Percentiles rank a stretch among this genome's conserved stretches.
Conservation (phyloP, 2,888 invertebrate species). For the Cerceris ruficornis region DNA sequence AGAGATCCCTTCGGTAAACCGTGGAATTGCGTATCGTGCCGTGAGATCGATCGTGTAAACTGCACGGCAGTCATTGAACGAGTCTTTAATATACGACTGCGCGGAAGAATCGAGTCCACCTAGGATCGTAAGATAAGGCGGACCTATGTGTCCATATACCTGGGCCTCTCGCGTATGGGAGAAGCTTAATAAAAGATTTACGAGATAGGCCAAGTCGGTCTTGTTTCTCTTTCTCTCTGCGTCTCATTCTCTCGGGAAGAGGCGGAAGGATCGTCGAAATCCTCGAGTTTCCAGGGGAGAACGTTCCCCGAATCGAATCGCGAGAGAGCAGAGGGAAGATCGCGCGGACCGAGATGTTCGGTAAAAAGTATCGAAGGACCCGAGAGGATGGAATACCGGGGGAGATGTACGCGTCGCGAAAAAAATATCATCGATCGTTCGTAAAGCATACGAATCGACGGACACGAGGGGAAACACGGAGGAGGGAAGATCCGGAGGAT, state of each 20-base stretch:
- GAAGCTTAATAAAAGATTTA: slow-evolving; percentile 5
- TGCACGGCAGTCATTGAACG: slow-evolving; percentile 40
- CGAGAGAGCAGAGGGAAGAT: not conserved
- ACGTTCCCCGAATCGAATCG: not conserved
- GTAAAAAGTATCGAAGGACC: not conserved
- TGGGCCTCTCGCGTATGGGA: slow-evolving; percentile 22
- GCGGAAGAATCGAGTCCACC: slow-evolving; percentile 38
- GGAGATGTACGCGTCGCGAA: not conserved
- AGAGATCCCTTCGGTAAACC: slow-evolving; percentile 53
- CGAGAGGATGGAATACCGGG: not conserved
- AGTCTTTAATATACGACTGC: slow-evolving; percentile 30
- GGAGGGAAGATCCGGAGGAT: slow-evolving; percentile 13
- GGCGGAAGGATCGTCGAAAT: not conserved
- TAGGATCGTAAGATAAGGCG: slow-evolving; percentile 51
- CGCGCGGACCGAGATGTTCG: not conserved
- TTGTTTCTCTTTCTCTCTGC: not conserved
- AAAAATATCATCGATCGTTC: slow-evolving; percentile 4
- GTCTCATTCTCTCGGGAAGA: too few species aligned
- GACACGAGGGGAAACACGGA: slow-evolving; percentile 2
- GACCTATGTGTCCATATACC: slow-evolving; percentile 13
- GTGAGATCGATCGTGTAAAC: slow-evolving; percentile 58
- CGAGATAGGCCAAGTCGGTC: not conserved
- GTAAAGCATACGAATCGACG: not conserved
- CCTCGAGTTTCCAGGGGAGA: not conserved
- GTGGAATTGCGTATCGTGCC: slow-evolving; percentile 56